Base-by-base conservation (phyloP, 2,113 vertebrate species). In the Ceyx margarethae region DNA sequence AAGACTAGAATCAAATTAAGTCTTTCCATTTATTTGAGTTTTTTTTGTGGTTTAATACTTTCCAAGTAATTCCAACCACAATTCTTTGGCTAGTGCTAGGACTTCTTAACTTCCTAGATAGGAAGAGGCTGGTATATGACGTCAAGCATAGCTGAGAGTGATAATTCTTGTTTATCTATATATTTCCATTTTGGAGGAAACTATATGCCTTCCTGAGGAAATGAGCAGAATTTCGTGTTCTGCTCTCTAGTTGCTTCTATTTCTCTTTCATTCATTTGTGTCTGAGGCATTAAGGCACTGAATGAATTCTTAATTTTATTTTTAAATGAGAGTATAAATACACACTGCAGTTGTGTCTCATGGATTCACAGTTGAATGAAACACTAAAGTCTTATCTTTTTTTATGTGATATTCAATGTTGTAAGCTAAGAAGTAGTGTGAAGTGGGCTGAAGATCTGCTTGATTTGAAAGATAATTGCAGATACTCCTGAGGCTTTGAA, bases 311-410 rank as follows among this genome's bases (percentile, higher is more conserved):
- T 89, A 46, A 62, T 87, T 92, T 92, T 76, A 50, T 82, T 91
- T 92, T 94, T 93, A 81, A 76, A 57, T 62, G 60, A 50, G 51
- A 79, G 57, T 90, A 89, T 89, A 90, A 89, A 92, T 87, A 79
- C 31, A 54, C 9, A 46, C 35, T 92, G 37, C 35, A 46, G 6
- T 78, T 76, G 42, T 61, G 28, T 87, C n/a, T 81, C 26, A 20
- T 16, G 28, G 67, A 91, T 89, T 84, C 84, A 76, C 42, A 85
- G 74, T 33, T 89, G 75, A 89, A 72, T 73, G 54, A 91, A 94
- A 82, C 3, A 3, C 31, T 91, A 9, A 92, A 89, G 31, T 71
- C 51, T 20, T 64, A 3, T 68, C 53, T 66, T 85, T 92, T 92
- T 91, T 90, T 46, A 91, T 74, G 40, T 67, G 61, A 35, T 68